Percentiles rank a stretch among this genome's conserved stretches.
These are phyloP conservation scores for Manacus vitellinus DNA, from an alignment of 2,113 vertebrate genomes.

Conservation along the genomic window DNA sequence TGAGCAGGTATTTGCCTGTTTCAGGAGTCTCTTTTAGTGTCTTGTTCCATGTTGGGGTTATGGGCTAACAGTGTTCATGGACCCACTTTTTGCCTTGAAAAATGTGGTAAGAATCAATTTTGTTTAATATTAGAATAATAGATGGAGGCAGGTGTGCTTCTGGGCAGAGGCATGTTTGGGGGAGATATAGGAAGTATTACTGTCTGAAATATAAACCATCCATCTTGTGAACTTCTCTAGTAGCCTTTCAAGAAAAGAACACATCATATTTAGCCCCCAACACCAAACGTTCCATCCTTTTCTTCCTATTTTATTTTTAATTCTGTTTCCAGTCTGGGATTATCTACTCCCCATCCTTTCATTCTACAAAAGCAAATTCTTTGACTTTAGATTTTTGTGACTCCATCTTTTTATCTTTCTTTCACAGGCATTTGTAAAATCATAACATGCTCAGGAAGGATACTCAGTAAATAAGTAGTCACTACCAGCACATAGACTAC, in stretches of 20 bases:
- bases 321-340: not conserved
- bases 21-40: not conserved
- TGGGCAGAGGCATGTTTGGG: not conserved
- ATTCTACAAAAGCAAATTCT: not conserved
- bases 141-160: accelerated
- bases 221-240: not conserved
- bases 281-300: not conserved
- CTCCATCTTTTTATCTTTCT: not conserved
- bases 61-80: not conserved
- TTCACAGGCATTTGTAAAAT: not conserved
- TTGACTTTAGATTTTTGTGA: not conserved
- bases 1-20: not conserved
- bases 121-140: not conserved
- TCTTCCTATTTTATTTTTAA: not conserved
- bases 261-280: not conserved
- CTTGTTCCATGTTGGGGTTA: too few relatives aligned
- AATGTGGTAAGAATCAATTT: not conserved
- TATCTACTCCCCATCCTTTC: not conserved
- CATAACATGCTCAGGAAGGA: not conserved
- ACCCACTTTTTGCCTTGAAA: not conserved
- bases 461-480: not conserved
- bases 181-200: not conserved
- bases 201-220: not conserved
- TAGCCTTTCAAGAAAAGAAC: not conserved
- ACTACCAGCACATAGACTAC: not conserved